A percentile compares a stretch with the other conserved stretches of the same genome.
phyloP scores from a whole-genome alignment of 2,797 vertebrate genomes.

The Crax fasciolata region DNA sequence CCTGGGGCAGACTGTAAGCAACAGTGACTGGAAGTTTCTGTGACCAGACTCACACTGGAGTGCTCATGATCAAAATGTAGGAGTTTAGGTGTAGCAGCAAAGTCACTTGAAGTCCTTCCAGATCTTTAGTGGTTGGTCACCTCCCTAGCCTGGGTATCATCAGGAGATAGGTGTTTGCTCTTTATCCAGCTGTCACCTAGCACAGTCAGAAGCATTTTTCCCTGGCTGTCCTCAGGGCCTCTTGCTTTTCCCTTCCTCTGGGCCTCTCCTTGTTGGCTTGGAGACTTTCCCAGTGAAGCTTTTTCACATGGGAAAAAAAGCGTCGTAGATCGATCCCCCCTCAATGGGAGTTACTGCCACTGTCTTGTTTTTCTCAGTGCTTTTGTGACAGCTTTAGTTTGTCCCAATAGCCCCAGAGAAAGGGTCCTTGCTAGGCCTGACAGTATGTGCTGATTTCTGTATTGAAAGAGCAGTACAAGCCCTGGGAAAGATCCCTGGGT shows the following conservation, averaged over 20 bases:
- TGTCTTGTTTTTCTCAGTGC: neutral
- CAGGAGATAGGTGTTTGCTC: neutral
- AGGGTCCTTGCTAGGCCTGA: neutral
- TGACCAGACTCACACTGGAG: neutral
- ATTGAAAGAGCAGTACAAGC: neutral
- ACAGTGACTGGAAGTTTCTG: neutral
- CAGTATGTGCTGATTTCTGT: neutral
- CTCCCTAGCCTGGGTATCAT: neutral
- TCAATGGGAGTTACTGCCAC: neutral
- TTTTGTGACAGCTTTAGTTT: neutral
- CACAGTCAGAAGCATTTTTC: neutral
- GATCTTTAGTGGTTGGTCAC: neutral
- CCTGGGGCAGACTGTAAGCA: neutral
- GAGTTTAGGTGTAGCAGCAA: neutral
- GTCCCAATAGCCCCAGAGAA: neutral
- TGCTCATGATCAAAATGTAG: neutral
- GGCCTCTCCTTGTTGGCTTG: conserved; percentile 35
- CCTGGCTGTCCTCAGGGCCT: neutral
- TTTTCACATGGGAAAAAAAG: conserved; percentile 39
- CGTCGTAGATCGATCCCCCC: neutral
- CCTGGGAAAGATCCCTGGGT: neutral
- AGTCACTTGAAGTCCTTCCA: neutral
- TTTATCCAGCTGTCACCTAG: neutral
- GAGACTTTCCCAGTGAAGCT: conserved; percentile 53
- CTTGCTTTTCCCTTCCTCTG: conserved; percentile 1